These are phyloP conservation scores for Ranitomeya variabilis DNA, from an alignment of 2,113 vertebrate species.

Conservation along the genomic window DNA sequence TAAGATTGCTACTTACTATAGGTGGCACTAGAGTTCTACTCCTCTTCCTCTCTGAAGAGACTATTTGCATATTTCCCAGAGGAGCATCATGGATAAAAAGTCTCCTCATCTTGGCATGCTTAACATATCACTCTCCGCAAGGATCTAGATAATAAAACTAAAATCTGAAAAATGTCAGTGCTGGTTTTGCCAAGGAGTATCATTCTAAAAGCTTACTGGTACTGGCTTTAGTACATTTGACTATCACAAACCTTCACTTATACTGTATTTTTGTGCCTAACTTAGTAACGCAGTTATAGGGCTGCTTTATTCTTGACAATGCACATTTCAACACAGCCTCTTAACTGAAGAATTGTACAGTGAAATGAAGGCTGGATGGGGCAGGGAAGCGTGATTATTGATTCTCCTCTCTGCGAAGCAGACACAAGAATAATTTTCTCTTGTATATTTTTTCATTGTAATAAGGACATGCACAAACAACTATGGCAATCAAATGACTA, in stretches of 20 bases:
- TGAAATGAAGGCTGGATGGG: conserved; percentile 5
- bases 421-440: conserved; percentile 27
- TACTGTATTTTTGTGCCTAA: background rate
- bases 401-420: conserved; percentile 15
- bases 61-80: no score
- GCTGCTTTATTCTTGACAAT: background rate
- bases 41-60: no score
- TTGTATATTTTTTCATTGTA: conserved; percentile 49
- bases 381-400: conserved; percentile 39
- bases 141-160: no score
- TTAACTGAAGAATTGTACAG: conserved; percentile 16
- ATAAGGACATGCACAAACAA: conserved; percentile 57
- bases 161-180: background rate
- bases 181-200: background rate
- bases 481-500: conserved; percentile 25
- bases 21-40: no score
- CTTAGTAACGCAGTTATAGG: background rate
- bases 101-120: no score
- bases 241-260: background rate
- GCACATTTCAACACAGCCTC: background rate
- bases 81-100: no score
- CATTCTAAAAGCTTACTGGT: background rate
- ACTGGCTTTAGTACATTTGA: background rate
- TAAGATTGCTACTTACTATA: no score
- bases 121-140: no score